Evolutionary conservation across 2,888 invertebrate species (phyloP), one percentile per base, ranked within the genome.

Genomic region (Diabrotica balteata): DNA sequence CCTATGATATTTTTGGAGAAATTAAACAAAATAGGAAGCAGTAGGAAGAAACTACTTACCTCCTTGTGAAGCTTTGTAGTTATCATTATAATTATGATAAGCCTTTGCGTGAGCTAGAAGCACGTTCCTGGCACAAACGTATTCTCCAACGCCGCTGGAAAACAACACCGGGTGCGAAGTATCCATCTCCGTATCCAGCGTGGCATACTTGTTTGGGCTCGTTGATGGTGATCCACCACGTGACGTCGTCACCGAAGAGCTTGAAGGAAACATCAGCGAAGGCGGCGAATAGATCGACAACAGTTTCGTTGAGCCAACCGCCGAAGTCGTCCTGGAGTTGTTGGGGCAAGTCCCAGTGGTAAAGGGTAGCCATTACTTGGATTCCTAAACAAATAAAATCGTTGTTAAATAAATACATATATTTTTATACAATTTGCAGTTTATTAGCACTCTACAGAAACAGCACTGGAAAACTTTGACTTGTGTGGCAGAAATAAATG

Each of bases 231-330:
- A 87, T 83, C 88, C 88, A 88, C 63, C 67, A 66, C 5, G 63
- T 63, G 57, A 87, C 88, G 0, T 86, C 88, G 11, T 86, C 77
- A 5, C 88, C 88, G 57, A 67, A 70, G 43, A 72, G 53, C 44
- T 76, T 75, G 49, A 86, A 71, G 5, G 76, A 80, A 4, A 84
- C 81, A 8, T 83, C 83, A 0, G 90, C 89, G 81, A 85, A 45
- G 90, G 73, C 10, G 93, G 85, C 76, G 89, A 91, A 78, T 91
- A 86, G 64, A 93, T 91, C 87, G 0, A 85, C 86, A 58, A 89
- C 84, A 8, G 86, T 73, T 1, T 88, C 87, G 76, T 89, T 90
- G 49, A 87, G 85, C 89, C 89, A 90, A 0, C 90, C 90, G 0
- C 90, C 90, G 5, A 88, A 80, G 9, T 59, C 50, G 50, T 88